Evolutionary conservation across 2,797 vertebrate species (phyloP), one percentile per base, ranked within the genome.

Genomic region (Chrysocyon brachyurus): DNA sequence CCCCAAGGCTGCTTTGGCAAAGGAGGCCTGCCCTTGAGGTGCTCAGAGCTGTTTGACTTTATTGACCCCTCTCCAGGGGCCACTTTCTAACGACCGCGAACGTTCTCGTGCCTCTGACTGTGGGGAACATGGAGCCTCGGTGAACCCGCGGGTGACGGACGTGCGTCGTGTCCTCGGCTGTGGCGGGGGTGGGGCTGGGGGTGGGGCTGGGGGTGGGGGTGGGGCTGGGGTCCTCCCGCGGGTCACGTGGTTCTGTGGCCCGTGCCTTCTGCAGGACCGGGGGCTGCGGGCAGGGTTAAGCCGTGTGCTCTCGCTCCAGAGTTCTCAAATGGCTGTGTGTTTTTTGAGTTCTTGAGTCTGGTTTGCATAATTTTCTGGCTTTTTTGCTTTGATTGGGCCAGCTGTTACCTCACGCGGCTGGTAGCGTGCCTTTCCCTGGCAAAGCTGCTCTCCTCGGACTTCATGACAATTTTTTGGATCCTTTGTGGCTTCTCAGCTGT

Each of bases 371-470:
- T 49, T 31, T 54, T 95, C 70, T 81, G 56, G 49, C 16, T 4
- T 28, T 61, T 36, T 31, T 28, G 28, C 89, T 90, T 66, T 54
- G 61, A 24, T 6, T 5, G 10, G 64, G 91, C 91, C 46, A 19
- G 94, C 63, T 54, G 95, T 96, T 57, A 28, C 83, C 91, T 95
- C 94, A 57, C 2, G 28, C 0, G 40, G 89, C 89, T 85, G 95
- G 86, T 91, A 59, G 66, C 12, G 1, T 96, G 96, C 63, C 78
- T 96, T 63, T 68, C 72, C 22, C 88, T 97, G 96, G 96, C 78
- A 64, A 12, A 61, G 22, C 66, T 63, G 84, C 64, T 26, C 73
- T 72, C 36, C 64, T 52, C 4, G 46, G 59, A 88, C n/a, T 33
- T 56, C 0, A 24, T 84, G 91, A 96, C 96, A 85, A 75, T 40